phyloP scores from a whole-genome alignment of 2,888 invertebrate genomes.

The Euproctis similis region DNA sequence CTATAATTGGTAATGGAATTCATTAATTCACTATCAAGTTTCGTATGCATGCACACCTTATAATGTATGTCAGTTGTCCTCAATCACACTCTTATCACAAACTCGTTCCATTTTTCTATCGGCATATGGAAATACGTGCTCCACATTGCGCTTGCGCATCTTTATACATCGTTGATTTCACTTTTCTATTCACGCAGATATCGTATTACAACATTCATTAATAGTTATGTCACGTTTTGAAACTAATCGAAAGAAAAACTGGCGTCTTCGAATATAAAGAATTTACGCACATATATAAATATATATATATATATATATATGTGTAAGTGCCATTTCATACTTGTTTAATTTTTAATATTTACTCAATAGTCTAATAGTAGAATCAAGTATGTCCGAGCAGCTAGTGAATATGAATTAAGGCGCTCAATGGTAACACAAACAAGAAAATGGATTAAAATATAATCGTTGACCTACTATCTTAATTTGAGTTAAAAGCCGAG shows the following conservation, averaged over 20 bases:
- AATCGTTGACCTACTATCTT: constrained; percentile 14
- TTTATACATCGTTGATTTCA: constrained; percentile 15
- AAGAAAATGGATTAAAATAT: constrained; percentile 7
- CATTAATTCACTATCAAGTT: neutral
- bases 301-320: no score
- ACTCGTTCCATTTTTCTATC: constrained; percentile 6
- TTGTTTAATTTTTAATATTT: no score
- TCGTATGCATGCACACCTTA: neutral
- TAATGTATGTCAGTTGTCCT: neutral
- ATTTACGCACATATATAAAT: no score
- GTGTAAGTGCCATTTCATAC: no score
- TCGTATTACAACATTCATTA: constrained; percentile 3
- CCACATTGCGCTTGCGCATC: neutral
- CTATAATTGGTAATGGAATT: constrained; percentile 1
- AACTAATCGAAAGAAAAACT: constrained; percentile 10
- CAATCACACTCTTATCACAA: constrained; percentile 11
- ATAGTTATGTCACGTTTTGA: constrained; percentile 12
- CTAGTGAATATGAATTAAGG: constrained; percentile 11
- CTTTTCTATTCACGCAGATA: constrained; percentile 12
- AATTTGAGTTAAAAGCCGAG: constrained; percentile 11
- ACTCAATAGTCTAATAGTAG: no score
- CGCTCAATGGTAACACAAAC: constrained; percentile 7
- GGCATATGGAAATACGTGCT: neutral
- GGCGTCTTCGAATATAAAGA: constrained; percentile 5
- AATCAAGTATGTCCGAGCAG: no score